Evolutionary conservation across 2,113 vertebrate species (phyloP).

Genomic region (Scomber japonicus): DNA sequence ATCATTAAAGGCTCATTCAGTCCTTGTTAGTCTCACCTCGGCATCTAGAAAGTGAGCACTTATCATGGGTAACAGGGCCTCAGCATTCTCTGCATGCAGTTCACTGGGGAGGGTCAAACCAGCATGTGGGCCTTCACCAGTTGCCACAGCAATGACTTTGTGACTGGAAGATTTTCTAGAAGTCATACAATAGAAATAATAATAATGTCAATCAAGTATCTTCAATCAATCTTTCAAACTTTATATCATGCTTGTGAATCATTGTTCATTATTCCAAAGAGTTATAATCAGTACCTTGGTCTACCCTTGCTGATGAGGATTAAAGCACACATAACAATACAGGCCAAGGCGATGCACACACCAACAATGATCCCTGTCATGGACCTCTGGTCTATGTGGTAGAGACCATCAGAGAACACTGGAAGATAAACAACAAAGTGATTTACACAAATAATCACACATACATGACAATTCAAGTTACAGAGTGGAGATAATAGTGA

Average conservation of each 20-base stretch:
- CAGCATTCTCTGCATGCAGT: conserved; percentile 82
- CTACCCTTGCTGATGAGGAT: conserved; percentile 93
- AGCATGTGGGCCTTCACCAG: conserved; percentile 75
- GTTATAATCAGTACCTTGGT: conserved; percentile 86
- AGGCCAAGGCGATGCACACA: conserved; percentile 95
- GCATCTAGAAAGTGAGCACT: conserved; percentile 86
- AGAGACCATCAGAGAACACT: conserved; percentile 90
- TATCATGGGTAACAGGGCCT: conserved; percentile 87
- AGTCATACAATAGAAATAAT: conserved; percentile 17
- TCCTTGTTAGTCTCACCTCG: conserved; percentile 85
- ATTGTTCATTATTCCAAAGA: neutral
- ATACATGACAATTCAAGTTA: neutral
- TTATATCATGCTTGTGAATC: neutral
- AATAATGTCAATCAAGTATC: conserved; percentile 3
- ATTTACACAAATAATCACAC: conserved; percentile 13
- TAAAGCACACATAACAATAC: conserved; percentile 93
- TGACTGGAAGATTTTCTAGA: conserved; percentile 89
- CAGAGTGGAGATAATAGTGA: neutral
- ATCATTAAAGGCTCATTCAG: neutral
- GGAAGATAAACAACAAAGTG: conserved; percentile 40
- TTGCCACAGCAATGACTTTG: conserved; percentile 85
- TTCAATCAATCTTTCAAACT: neutral
- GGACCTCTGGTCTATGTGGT: conserved; percentile 93
- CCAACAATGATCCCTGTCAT: conserved; percentile 95
- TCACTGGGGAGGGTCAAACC: conserved; percentile 75